Evolutionary conservation across 92 coral and sea anemone species (phyloP).

Genomic region (Palythoa grandis): DNA sequence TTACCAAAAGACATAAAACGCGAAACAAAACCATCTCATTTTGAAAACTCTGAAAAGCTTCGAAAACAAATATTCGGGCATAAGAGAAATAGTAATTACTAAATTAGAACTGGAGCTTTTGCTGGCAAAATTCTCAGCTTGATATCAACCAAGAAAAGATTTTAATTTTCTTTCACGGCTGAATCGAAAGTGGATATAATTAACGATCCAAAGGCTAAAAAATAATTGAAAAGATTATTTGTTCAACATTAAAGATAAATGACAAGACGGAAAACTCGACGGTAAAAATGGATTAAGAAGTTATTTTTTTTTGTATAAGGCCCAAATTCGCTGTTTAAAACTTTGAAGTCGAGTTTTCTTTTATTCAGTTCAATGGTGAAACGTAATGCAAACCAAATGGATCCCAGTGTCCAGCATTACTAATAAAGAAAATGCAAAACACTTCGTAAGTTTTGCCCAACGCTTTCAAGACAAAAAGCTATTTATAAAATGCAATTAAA

Average conservation of each 20-base stretch:
- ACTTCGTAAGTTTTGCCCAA: constrained; percentile 53
- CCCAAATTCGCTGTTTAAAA: background rate
- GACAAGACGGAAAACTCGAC: background rate
- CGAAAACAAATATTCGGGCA: constrained; percentile 24
- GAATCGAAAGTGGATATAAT: constrained; percentile 36
- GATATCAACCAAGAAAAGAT: constrained; percentile 33
- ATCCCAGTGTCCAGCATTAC: constrained; percentile 20
- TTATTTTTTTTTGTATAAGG: background rate
- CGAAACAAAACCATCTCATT: constrained; percentile 22
- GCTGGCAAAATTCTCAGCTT: constrained; percentile 45
- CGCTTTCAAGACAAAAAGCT: constrained; percentile 65
- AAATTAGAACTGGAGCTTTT: background rate
- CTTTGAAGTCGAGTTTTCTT: background rate
- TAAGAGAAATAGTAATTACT: constrained; percentile 39
- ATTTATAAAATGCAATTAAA: constrained; percentile 71
- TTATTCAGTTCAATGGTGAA: background rate
- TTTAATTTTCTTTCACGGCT: constrained; percentile 34
- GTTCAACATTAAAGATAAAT: constrained; percentile 37
- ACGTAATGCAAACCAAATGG: background rate
- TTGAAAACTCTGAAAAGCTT: constrained; percentile 19
- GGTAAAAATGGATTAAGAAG: background rate
- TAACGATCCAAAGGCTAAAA: constrained; percentile 35
- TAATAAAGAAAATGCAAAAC: constrained; percentile 62
- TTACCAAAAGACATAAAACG: constrained; percentile 11
- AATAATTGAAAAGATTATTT: constrained; percentile 30